phyloP scores from a whole-genome alignment of 2,888 invertebrate genomes.

The Chrysomela aeneicollis region DNA sequence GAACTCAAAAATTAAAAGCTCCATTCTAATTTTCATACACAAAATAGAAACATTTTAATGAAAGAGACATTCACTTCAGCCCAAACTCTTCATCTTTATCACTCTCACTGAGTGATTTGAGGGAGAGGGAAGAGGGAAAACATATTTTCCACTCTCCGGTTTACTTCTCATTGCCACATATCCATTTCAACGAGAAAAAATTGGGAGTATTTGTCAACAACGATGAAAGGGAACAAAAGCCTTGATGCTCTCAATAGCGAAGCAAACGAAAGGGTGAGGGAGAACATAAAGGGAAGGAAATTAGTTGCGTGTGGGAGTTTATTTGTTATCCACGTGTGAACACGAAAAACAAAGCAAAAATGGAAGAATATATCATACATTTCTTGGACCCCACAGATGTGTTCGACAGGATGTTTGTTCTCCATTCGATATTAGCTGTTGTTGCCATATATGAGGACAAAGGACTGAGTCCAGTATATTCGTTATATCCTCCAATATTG shows the following conservation, averaged over 20 bases:
- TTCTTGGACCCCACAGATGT: neutral
- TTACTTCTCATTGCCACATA: neutral
- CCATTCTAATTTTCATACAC: too few relatives aligned
- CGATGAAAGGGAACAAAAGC: neutral
- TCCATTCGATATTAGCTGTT: neutral
- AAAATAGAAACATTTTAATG: too few relatives aligned
- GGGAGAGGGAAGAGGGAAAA: too few relatives aligned
- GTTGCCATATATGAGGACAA: neutral
- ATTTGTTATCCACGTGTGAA: constrained; percentile 24
- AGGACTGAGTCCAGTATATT: too few relatives aligned
- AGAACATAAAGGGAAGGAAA: constrained; percentile 10
- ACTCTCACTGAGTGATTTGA: too few relatives aligned
- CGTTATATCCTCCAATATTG: too few relatives aligned
- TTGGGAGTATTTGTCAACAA: constrained; percentile 1
- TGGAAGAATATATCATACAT: neutral
- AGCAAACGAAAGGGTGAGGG: neutral
- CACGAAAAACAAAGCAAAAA: constrained; percentile 20
- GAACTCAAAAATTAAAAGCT: too few relatives aligned
- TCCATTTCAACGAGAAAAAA: neutral
- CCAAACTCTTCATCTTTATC: too few relatives aligned
- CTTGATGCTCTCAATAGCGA: neutral
- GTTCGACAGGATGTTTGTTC: constrained; percentile 7
- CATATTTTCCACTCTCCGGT: too few relatives aligned
- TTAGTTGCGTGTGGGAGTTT: constrained; percentile 20
- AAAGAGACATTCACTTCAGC: too few relatives aligned